These are phyloP conservation scores for Selenia dentaria DNA, from an alignment of 2,888 invertebrate genomes.

Conservation along the genomic window DNA sequence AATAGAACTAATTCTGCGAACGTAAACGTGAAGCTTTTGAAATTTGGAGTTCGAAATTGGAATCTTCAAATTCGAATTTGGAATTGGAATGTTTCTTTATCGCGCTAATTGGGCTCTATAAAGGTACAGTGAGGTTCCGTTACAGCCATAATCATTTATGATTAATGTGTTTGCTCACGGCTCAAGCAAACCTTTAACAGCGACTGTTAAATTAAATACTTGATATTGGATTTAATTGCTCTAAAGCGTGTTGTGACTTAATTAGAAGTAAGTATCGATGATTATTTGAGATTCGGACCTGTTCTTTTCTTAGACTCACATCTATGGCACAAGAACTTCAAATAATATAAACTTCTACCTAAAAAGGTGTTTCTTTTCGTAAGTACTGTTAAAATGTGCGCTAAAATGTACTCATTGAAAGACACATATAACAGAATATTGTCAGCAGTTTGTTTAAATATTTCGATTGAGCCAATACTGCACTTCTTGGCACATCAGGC, in stretches of 20 bases:
- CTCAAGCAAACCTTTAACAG: slow-evolving; percentile 52
- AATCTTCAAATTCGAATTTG: slow-evolving; percentile 33
- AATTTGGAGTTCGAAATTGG: slow-evolving; percentile 33
- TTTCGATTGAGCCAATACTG: too few relatives aligned
- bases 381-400: too few relatives aligned
- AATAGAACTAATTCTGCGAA: slow-evolving; percentile 64
- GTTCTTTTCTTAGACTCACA: too few relatives aligned
- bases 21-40: slow-evolving; percentile 33
- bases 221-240: slow-evolving; percentile 60
- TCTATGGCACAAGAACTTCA: too few relatives aligned
- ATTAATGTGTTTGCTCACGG: slow-evolving; percentile 65
- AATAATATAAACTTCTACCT: too few relatives aligned
- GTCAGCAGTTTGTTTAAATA: too few relatives aligned
- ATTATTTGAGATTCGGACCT: background rate
- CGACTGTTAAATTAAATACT: slow-evolving; percentile 53
- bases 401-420: too few relatives aligned
- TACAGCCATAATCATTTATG: slow-evolving; percentile 63
- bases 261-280: slow-evolving; percentile 27
- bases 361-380: too few relatives aligned
- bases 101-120: slow-evolving; percentile 52
- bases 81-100: slow-evolving; percentile 35
- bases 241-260: slow-evolving; percentile 51
- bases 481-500: too few relatives aligned
- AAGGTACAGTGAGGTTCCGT: slow-evolving; percentile 39
- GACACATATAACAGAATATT: too few relatives aligned